Evolutionary conservation across 2,113 vertebrate genomes (phyloP).

Genomic region (Oncorhynchus tshawytscha): DNA sequence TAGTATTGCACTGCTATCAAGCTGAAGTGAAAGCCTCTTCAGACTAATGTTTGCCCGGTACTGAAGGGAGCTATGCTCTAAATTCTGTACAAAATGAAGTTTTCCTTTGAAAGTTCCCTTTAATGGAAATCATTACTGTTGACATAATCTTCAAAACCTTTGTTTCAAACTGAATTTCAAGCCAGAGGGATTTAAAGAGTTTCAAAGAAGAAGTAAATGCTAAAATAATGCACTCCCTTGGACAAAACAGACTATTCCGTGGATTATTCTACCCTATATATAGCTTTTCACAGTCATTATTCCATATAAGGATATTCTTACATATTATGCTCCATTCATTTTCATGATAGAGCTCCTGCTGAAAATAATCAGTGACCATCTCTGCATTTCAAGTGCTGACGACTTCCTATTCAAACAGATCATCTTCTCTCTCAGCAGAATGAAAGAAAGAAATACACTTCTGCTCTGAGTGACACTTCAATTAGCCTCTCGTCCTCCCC

Average conservation of each 20-base stretch:
- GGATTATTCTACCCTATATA: slow-evolving; percentile 1
- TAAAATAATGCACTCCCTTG: not conserved
- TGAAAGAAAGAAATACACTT: slow-evolving; percentile 44
- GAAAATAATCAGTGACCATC: slow-evolving; percentile 56
- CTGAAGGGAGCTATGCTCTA: no score
- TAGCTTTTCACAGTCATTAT: slow-evolving; percentile 20
- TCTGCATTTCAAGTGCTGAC: slow-evolving; percentile 47
- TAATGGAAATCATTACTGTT: not conserved
- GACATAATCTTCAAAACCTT: not conserved
- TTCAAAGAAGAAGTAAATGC: not conserved
- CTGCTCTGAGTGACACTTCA: slow-evolving; percentile 74
- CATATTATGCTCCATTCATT: slow-evolving; percentile 24
- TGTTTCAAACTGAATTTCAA: not conserved
- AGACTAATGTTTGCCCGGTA: not conserved
- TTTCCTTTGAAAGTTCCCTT: not conserved
- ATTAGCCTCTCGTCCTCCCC: slow-evolving; percentile 67
- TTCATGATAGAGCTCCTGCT: slow-evolving; percentile 29
- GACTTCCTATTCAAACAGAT: slow-evolving; percentile 57
- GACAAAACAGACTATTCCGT: not conserved
- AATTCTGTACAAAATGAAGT: not conserved
- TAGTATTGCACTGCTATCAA: no score
- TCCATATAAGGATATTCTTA: slow-evolving; percentile 19
- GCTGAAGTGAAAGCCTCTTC: not conserved
- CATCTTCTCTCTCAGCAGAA: slow-evolving; percentile 44
- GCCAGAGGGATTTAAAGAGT: not conserved